phyloP scores from a whole-genome alignment of 2,888 invertebrate genomes.

The Sisyra terminalis region DNA sequence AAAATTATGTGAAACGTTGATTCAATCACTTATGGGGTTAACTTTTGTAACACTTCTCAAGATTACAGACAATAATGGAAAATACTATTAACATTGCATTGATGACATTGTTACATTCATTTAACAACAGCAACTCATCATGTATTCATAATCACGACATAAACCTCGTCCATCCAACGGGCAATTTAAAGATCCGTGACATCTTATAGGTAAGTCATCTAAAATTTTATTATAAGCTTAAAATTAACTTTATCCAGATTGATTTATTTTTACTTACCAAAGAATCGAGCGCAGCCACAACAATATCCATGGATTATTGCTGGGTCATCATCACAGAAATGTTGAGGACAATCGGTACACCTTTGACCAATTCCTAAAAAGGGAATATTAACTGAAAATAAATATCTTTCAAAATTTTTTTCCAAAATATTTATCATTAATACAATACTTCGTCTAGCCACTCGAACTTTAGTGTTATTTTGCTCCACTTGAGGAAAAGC shows the following conservation, averaged over 20 bases:
- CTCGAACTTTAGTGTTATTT: background rate
- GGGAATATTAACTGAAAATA: constrained; percentile 2
- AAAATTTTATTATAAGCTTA: constrained; percentile 14
- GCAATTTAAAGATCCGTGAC: constrained; percentile 35
- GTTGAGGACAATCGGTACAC: constrained; percentile 39
- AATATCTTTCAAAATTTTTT: background rate
- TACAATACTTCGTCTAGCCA: background rate
- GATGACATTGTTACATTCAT: background rate
- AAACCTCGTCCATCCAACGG: constrained; percentile 37
- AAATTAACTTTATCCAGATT: background rate
- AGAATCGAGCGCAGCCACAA: constrained; percentile 40
- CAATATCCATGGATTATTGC: constrained; percentile 45
- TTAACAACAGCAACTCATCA: constrained; percentile 43
- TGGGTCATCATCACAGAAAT: constrained; percentile 39
- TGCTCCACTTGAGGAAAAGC: too few species aligned
- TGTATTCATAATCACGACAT: constrained; percentile 45
- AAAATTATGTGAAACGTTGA: too few species aligned
- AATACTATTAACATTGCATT: too few species aligned
- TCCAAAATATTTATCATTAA: background rate
- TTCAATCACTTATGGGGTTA: too few species aligned
- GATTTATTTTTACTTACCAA: constrained; percentile 26
- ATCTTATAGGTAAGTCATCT: constrained; percentile 39
- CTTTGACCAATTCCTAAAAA: constrained; percentile 24
- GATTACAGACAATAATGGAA: too few species aligned
- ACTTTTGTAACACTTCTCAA: too few species aligned